Evolutionary conservation across 1,140 invertebrate species (phyloP).

Genomic region (Tenebrio molitor): DNA sequence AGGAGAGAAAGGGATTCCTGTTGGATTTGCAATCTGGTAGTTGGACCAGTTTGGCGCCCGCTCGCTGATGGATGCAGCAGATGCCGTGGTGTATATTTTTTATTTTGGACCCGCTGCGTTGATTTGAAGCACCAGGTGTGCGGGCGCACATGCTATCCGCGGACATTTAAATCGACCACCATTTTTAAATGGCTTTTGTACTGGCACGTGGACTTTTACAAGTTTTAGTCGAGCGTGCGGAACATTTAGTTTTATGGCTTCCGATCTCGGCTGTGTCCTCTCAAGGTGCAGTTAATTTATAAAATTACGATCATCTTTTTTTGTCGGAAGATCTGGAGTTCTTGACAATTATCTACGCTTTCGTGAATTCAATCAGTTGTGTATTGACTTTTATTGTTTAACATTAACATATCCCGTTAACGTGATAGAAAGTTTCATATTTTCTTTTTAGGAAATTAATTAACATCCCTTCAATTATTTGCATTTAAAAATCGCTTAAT

Average conservation of each 20-base stretch:
- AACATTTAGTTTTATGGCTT: not conserved
- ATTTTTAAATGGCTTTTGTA: constrained; percentile 53
- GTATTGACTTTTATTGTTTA: no score
- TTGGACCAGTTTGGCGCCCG: constrained; percentile 37
- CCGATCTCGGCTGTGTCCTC: no score
- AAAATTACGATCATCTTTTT: no score
- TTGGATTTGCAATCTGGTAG: constrained; percentile 31
- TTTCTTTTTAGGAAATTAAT: no score
- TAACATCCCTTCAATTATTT: no score
- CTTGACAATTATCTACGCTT: no score
- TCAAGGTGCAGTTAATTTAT: no score
- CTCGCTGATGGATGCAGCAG: constrained; percentile 45
- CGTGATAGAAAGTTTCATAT: no score
- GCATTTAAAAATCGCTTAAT: no score
- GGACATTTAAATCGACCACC: constrained; percentile 53
- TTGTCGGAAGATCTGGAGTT: no score
- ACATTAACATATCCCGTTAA: no score
- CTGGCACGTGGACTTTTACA: constrained; percentile 14
- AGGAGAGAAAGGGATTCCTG: constrained; percentile 42
- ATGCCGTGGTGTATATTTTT: constrained; percentile 49
- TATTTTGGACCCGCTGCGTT: constrained; percentile 38
- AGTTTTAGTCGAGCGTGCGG: not conserved
- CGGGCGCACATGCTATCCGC: constrained; percentile 40
- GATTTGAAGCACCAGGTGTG: constrained; percentile 44
- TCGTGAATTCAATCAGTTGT: no score